Base-by-base conservation (phyloP, 2,113 vertebrate species). In the Paedocypris sp. region DNA sequence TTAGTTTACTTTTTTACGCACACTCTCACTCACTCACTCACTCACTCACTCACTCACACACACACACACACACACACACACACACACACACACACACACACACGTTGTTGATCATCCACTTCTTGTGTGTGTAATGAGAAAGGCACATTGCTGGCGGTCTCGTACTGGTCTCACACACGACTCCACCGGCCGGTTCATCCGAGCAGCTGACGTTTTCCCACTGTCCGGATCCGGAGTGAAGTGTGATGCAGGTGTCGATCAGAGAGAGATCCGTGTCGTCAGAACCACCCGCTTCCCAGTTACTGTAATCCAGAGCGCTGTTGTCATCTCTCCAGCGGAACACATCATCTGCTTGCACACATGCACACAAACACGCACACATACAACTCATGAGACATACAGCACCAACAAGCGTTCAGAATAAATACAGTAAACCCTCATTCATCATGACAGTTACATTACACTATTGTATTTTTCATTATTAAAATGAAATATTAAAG, bases 91-190 rank as follows among this genome's bases (percentile, higher is more conserved):
- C n/a, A n/a, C n/a, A n/a, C n/a, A n/a, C n/a, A n/a, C n/a, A n/a
- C n/a, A n/a, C n/a, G n/a, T n/a, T n/a, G n/a, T n/a, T n/a, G n/a
- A n/a, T n/a, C n/a, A n/a, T n/a, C n/a, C n/a, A n/a, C n/a, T n/a
- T n/a, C n/a, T n/a, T n/a, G n/a, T n/a, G n/a, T n/a, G n/a, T n/a
- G 35, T 12, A 4, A 5, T 36, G 10, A 3, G 13, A 36, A 36
- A 5, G 13, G 2, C 35, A 36, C 35, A 9, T 2, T 22, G 32
- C 12, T 10, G 2, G 20, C 15, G 6, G 69, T 74, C 88, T 79
- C n/a, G n/a, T 81, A 94, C 90, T 77, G 33, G 80, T 62, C 79
- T 93, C 79, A 71, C 91, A 94, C 29, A 92, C 63, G 28, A 88
- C 82, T 25, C 84, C 88, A 1, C 82, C 82, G 75, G 87, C 81